These are phyloP conservation scores for Ptychoptera albimana DNA, from an alignment of 2,888 invertebrate species.

Conservation along the genomic window DNA sequence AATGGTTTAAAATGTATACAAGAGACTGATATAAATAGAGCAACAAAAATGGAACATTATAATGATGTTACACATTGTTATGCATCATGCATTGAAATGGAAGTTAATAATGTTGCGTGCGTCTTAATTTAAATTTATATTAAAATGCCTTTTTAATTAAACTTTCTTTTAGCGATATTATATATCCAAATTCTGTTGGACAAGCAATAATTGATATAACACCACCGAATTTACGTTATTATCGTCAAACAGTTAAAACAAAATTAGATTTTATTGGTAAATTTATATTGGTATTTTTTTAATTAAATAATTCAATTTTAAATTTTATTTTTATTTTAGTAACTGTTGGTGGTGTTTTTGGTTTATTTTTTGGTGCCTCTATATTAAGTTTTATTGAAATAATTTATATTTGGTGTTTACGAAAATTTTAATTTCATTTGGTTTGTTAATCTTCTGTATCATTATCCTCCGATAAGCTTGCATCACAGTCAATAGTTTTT, in stretches of 20 bases:
- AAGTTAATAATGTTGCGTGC: conserved; percentile 6
- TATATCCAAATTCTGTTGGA: background rate
- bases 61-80: conserved; percentile 5
- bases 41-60: conserved; percentile 6
- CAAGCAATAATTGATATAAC: conserved; percentile 7
- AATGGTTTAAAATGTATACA: conserved; percentile 2
- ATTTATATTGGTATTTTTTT: background rate
- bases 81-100: conserved; percentile 10
- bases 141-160: background rate
- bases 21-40: conserved; percentile 4
- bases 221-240: conserved; percentile 8
- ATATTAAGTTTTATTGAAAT: conserved; percentile 10
- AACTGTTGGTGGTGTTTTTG: conserved; percentile 11
- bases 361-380: conserved; percentile 12
- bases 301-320: background rate
- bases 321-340: conserved; percentile 6
- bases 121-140: background rate
- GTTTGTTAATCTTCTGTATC: too few relatives aligned
- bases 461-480: too few relatives aligned
- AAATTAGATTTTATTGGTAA: conserved; percentile 11
- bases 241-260: conserved; percentile 7
- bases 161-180: background rate
- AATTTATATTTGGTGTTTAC: conserved; percentile 11
- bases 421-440: conserved; percentile 11
- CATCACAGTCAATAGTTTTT: too few relatives aligned